Percentiles rank a stretch among this genome's conserved stretches.
Evolutionary conservation across 2,113 vertebrate genomes (phyloP).

Genomic region (Tapirus terrestris): DNA sequence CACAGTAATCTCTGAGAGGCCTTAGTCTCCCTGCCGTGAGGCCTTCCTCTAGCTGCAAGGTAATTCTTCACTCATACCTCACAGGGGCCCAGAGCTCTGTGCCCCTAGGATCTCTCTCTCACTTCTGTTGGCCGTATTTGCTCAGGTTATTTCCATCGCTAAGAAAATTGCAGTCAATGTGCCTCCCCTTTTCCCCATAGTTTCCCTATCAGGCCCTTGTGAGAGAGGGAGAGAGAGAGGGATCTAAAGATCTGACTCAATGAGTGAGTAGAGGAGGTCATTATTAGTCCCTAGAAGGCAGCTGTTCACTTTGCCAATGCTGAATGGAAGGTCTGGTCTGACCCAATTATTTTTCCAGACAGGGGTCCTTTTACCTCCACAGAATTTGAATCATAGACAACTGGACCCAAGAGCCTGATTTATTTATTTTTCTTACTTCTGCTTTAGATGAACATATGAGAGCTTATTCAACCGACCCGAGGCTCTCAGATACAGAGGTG

Average conservation of each 20-base stretch:
- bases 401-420: background rate
- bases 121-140: background rate
- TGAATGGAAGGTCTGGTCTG: background rate
- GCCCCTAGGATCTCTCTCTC: background rate
- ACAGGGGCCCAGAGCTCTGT: background rate
- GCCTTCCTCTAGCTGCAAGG: background rate
- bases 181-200: background rate
- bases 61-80: background rate
- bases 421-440: conserved; percentile 32
- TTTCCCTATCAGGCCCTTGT: background rate
- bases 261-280: background rate
- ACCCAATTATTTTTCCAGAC: conserved; percentile 38
- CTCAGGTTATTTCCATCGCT: background rate
- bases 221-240: background rate
- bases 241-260: background rate
- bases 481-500: conserved; percentile 12
- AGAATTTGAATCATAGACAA: conserved; percentile 77
- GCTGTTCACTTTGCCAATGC: background rate
- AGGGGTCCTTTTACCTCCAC: conserved; percentile 66
- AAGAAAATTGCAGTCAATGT: background rate
- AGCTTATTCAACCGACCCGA: conserved; percentile 11
- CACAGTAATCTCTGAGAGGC: background rate
- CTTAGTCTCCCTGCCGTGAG: background rate
- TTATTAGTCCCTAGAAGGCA: background rate
- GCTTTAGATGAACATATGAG: conserved; percentile 9